phyloP scores from a whole-genome alignment of 2,113 vertebrate genomes.

The Sebastes fasciatus region DNA sequence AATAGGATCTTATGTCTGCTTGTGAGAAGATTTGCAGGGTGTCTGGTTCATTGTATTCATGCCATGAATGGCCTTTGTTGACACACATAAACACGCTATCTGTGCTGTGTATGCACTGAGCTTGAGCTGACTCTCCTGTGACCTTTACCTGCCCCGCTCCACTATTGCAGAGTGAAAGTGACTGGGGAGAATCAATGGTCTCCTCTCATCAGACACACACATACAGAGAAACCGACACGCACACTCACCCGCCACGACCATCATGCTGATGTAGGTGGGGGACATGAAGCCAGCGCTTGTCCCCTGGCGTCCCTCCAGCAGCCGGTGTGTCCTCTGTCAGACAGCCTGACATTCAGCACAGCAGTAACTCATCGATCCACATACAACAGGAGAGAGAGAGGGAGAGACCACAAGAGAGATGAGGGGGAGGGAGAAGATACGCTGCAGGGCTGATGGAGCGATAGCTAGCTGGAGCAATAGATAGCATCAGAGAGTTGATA shows the following conservation, averaged over 20 bases:
- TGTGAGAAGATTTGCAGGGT: constrained; percentile 21
- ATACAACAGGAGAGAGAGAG: constrained; percentile 26
- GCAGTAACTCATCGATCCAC: constrained; percentile 66
- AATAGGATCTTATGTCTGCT: constrained; percentile 8
- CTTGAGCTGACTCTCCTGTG: constrained; percentile 38
- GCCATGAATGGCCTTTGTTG: constrained; percentile 32
- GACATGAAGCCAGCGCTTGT: constrained; percentile 53
- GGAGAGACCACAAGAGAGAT: neutral
- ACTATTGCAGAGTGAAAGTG: constrained; percentile 49
- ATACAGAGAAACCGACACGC: constrained; percentile 24
- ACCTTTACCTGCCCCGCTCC: constrained; percentile 60
- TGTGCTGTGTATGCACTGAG: constrained; percentile 2
- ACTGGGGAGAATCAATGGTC: constrained; percentile 63
- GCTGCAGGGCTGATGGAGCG: constrained; percentile 59
- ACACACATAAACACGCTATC: constrained; percentile 29
- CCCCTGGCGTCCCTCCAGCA: constrained; percentile 57
- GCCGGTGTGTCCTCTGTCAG: constrained; percentile 63
- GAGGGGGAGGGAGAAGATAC: constrained; percentile 38
- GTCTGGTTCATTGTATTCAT: constrained; percentile 27
- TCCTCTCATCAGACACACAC: constrained; percentile 47
- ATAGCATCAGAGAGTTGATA: constrained; percentile 70
- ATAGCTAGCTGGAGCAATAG: constrained; percentile 58
- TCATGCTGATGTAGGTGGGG: constrained; percentile 50
- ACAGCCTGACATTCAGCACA: constrained; percentile 73
- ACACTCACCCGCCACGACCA: constrained; percentile 24